Conservation (phyloP, 2,888 invertebrate species). For the Lasioglossum marginatum region DNA sequence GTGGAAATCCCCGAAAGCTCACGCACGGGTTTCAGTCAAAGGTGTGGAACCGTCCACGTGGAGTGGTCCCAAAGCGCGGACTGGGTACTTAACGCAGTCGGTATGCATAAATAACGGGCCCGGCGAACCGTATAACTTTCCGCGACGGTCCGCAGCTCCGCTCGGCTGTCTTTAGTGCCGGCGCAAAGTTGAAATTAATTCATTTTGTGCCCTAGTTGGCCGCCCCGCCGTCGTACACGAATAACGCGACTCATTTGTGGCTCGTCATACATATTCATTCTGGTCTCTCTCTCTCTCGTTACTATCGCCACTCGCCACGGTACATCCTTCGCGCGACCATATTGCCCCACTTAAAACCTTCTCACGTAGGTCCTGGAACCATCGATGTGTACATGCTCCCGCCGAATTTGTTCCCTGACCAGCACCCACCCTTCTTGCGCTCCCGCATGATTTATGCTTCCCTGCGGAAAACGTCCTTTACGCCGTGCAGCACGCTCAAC, state of each 20-base stretch:
- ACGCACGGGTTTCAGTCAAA: slow-evolving; percentile 13
- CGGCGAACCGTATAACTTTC: slow-evolving; percentile 49
- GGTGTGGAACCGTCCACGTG: slow-evolving; percentile 22
- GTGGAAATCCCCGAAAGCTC: slow-evolving; percentile 27
- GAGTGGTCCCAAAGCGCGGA: slow-evolving; percentile 51
- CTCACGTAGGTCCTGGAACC: slow-evolving; percentile 32
- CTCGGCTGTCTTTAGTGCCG: slow-evolving; percentile 46
- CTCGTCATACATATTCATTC: slow-evolving; percentile 78
- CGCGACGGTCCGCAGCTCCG: slow-evolving; percentile 19
- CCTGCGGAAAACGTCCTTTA: neutral
- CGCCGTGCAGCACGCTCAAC: too few relatives aligned
- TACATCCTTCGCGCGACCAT: slow-evolving; percentile 57
- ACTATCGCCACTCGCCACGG: slow-evolving; percentile 71
- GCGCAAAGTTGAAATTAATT: slow-evolving; percentile 73
- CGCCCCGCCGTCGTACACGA: slow-evolving; percentile 59
- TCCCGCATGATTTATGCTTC: neutral
- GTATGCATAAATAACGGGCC: slow-evolving; percentile 62
- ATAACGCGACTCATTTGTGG: slow-evolving; percentile 69
- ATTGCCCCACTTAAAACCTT: slow-evolving; percentile 68
- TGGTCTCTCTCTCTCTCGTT: neutral
- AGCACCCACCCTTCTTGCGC: neutral
- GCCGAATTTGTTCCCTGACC: neutral
- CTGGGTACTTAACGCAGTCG: slow-evolving; percentile 49
- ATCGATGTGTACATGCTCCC: slow-evolving; percentile 26
- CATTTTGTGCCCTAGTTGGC: slow-evolving; percentile 71